Conservation (phyloP, 2,797 vertebrate species). For the Rhabdomys pumilio region DNA sequence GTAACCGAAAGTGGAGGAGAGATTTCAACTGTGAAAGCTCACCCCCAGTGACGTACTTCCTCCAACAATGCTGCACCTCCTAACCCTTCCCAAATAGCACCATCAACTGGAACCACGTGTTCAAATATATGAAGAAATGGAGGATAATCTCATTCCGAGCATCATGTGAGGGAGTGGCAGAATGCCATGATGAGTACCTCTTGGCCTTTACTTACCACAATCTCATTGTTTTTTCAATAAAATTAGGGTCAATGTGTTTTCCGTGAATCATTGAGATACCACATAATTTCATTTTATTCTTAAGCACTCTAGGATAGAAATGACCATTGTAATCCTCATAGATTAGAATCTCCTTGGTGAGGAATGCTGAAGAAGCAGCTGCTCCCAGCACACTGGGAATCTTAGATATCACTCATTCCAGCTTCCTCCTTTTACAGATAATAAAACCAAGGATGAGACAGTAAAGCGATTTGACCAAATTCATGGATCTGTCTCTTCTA, state of each 20-base stretch:
- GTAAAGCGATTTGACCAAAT: conserved; percentile 42
- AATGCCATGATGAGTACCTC: not conserved
- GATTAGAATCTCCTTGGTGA: not conserved
- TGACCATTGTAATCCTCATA: not conserved
- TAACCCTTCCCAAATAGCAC: not conserved
- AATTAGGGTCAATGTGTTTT: not conserved
- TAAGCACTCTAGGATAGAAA: not conserved
- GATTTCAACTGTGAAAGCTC: not conserved
- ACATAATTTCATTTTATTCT: conserved; percentile 3
- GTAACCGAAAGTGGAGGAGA: not conserved
- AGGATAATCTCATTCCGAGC: not conserved
- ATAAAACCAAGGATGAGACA: conserved; percentile 27
- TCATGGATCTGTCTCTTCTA: conserved; percentile 25
- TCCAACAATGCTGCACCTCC: not conserved
- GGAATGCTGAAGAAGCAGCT: not conserved
- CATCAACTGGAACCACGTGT: not conserved
- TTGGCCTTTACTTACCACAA: not conserved
- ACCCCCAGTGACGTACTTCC: not conserved
- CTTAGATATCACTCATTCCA: not conserved
- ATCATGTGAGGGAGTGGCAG: not conserved
- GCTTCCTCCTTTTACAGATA: conserved; percentile 47
- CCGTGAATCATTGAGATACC: not conserved
- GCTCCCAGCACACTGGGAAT: not conserved
- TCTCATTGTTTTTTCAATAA: not conserved
- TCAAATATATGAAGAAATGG: not conserved